These are phyloP conservation scores for Hydra vulgaris DNA, from an alignment of 30 jellyfish, hydroid and myxozoan species.

Conservation along the genomic window DNA sequence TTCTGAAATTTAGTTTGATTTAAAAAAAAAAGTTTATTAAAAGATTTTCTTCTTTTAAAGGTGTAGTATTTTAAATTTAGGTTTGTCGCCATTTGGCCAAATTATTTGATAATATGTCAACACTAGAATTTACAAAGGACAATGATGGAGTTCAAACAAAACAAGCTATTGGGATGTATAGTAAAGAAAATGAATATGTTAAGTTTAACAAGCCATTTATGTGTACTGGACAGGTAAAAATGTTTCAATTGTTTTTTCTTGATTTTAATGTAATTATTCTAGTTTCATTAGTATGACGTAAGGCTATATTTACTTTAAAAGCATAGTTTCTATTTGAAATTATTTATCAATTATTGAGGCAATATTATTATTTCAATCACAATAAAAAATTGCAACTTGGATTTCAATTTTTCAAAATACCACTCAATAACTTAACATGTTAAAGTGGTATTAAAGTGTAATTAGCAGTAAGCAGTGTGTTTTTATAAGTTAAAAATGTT, in stretches of 20 bases:
- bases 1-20: no score
- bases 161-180: constrained; percentile 94
- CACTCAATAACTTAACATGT: no score
- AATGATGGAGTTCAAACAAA: constrained; percentile 61
- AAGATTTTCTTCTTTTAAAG: no score
- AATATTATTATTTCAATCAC: no score
- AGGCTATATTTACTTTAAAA: background rate
- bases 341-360: no score
- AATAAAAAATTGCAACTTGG: no score
- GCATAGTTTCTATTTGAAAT: background rate
- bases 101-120: constrained; percentile 76
- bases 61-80: constrained; percentile 22
- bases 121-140: constrained; percentile 56
- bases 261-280: no score
- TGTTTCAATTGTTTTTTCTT: background rate
- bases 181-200: constrained; percentile 86
- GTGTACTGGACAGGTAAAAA: constrained; percentile 90
- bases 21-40: no score
- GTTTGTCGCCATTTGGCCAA: constrained; percentile 94
- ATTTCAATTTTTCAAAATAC: no score
- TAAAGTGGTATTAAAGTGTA: no score
- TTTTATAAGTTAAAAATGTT: no score
- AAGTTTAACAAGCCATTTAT: constrained; percentile 58
- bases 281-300: background rate
- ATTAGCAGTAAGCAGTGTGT: no score